Percentiles rank a stretch among this genome's conserved stretches.
Conservation (phyloP, 2,113 vertebrate genomes). For the Perca fluviatilis region DNA sequence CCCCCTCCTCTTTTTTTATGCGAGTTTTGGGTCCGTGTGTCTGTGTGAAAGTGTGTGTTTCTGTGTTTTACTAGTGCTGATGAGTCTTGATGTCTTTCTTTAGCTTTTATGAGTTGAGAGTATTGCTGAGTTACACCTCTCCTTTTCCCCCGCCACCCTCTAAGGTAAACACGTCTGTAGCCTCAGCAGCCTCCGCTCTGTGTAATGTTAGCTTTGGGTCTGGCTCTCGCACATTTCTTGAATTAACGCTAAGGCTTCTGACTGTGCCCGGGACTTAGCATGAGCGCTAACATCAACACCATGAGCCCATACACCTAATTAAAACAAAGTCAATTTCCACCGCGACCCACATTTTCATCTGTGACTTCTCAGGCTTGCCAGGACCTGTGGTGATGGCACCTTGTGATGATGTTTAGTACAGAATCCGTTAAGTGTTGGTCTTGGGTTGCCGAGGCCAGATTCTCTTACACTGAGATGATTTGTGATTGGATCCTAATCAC, state of each 20-base stretch:
- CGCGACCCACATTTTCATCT: conserved; percentile 51
- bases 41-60: background rate
- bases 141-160: conserved; percentile 39
- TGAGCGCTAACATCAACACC: conserved; percentile 62
- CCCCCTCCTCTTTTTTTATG: background rate
- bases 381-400: conserved; percentile 3
- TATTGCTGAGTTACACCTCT: conserved; percentile 39
- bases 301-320: conserved; percentile 45
- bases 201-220: conserved; percentile 67
- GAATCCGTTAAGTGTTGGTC: conserved; percentile 12
- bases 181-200: conserved; percentile 63
- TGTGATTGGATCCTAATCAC: conserved; percentile 42
- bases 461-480: conserved; percentile 20
- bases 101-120: conserved; percentile 37
- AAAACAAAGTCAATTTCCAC: conserved; percentile 58
- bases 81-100: conserved; percentile 32
- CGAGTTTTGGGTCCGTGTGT: no score
- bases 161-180: conserved; percentile 63
- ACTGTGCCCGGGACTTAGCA: conserved; percentile 54
- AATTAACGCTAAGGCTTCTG: conserved; percentile 65
- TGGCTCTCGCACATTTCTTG: conserved; percentile 59
- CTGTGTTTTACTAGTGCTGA: conserved; percentile 7
- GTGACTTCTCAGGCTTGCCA: conserved; percentile 15
- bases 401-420: conserved; percentile 1
- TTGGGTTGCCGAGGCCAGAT: conserved; percentile 11